These are phyloP conservation scores for Crioceris asparagi DNA, from an alignment of 2,888 invertebrate genomes.

Conservation along the genomic window DNA sequence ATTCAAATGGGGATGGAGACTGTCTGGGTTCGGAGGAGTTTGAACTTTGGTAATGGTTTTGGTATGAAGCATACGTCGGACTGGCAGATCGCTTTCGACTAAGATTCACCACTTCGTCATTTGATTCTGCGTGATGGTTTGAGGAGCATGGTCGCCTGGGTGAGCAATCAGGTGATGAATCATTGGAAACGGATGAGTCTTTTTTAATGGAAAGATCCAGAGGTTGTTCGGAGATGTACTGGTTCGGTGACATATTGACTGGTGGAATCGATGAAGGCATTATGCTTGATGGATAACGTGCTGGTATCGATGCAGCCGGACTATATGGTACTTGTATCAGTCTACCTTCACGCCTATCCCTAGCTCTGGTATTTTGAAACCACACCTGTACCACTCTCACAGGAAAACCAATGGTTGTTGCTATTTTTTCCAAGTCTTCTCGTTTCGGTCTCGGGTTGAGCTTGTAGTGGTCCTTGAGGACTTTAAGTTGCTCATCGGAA, in stretches of 20 bases:
- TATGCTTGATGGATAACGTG: not conserved
- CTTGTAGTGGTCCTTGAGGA: slow-evolving; percentile 82
- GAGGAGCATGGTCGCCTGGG: slow-evolving; percentile 52
- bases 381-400: slow-evolving; percentile 84
- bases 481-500: slow-evolving; percentile 84
- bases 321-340: slow-evolving; percentile 40
- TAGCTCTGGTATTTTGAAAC: slow-evolving; percentile 92
- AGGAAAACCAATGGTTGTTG: slow-evolving; percentile 62
- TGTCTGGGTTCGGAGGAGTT: slow-evolving; percentile 42
- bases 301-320: slow-evolving; percentile 28
- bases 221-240: slow-evolving; percentile 58
- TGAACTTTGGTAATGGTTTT: slow-evolving; percentile 49
- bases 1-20: slow-evolving; percentile 38
- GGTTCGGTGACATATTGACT: slow-evolving; percentile 8
- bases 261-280: not conserved
- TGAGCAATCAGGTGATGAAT: slow-evolving; percentile 51
- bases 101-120: slow-evolving; percentile 65
- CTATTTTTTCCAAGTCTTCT: slow-evolving; percentile 85
- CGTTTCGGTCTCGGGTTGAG: slow-evolving; percentile 88
- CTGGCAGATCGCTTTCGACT: slow-evolving; percentile 60
- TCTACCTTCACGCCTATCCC: slow-evolving; percentile 64
- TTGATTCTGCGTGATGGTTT: slow-evolving; percentile 51
- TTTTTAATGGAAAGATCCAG: slow-evolving; percentile 84
- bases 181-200: slow-evolving; percentile 43
- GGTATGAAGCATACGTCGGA: slow-evolving; percentile 37